These are phyloP conservation scores for Petaurus breviceps DNA, from an alignment of 2,113 vertebrate species.

Conservation along the genomic window DNA sequence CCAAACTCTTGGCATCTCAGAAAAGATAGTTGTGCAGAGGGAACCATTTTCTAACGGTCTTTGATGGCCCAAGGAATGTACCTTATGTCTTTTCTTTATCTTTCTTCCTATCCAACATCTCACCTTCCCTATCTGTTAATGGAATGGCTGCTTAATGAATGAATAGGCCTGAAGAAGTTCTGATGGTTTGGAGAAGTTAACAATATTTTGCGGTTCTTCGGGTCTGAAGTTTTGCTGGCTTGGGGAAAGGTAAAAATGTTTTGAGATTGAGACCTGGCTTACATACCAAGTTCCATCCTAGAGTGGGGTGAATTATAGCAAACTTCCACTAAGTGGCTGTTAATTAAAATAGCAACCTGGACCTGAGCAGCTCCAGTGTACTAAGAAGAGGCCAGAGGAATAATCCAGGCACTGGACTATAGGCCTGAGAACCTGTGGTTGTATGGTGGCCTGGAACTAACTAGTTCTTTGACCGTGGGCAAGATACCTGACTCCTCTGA, in stretches of 20 bases:
- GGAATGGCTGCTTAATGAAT: not conserved
- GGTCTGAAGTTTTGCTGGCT: not conserved
- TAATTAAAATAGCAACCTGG: no score
- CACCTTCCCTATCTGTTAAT: not conserved
- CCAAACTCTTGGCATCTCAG: not conserved
- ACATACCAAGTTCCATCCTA: not conserved
- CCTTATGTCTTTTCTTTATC: not conserved
- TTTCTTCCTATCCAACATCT: not conserved
- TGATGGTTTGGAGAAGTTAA: not conserved
- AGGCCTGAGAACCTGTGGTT: no score
- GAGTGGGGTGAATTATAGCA: not conserved
- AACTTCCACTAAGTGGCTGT: no score
- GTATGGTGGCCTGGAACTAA: no score
- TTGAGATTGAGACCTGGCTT: not conserved
- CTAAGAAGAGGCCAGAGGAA: no score
- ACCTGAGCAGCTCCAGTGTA: no score
- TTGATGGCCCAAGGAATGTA: not conserved
- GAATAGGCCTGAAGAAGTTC: not conserved
- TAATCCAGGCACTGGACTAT: no score
- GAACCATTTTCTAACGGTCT: not conserved
- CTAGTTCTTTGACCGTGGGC: no score
- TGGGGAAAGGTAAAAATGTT: not conserved
- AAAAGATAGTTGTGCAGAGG: not conserved
- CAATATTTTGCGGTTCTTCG: not conserved
- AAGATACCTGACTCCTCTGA: no score